Conservation (phyloP, 2,888 invertebrate genomes). For the Netelia virgata region DNA sequence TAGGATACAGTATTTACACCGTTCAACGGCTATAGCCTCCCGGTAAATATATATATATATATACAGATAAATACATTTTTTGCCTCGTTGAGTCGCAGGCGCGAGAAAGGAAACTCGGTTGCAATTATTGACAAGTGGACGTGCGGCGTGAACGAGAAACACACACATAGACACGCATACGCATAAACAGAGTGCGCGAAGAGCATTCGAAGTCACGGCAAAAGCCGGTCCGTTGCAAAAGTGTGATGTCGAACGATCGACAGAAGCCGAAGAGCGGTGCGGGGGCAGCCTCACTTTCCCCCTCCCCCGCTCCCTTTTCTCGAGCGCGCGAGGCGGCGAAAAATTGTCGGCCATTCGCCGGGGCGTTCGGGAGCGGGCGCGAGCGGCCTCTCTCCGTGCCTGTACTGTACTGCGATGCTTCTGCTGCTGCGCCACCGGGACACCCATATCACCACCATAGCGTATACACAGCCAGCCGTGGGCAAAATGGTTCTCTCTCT, state of each 20-base stretch:
- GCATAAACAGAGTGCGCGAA: not conserved
- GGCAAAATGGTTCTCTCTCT: slow-evolving; percentile 24
- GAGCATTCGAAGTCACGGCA: not conserved
- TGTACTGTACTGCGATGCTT: slow-evolving; percentile 25
- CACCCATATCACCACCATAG: slow-evolving; percentile 25
- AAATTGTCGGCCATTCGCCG: slow-evolving; percentile 68
- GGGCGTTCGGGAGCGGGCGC: slow-evolving; percentile 51
- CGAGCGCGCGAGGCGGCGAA: slow-evolving; percentile 46
- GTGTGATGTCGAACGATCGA: not conserved
- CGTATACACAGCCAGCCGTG: slow-evolving; percentile 12
- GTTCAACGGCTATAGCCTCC: too few species aligned
- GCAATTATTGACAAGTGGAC: slow-evolving; percentile 51
- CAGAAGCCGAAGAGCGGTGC: not conserved
- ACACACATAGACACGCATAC: not conserved
- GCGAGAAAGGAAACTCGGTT: slow-evolving; percentile 3
- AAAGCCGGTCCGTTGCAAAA: not conserved
- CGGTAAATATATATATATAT: too few species aligned
- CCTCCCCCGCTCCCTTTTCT: not conserved
- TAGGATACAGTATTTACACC: too few species aligned
- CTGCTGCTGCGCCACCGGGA: slow-evolving; percentile 43
- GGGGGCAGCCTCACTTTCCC: not conserved
- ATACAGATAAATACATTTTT: not conserved
- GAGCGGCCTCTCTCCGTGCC: slow-evolving; percentile 42
- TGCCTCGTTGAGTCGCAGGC: not conserved
- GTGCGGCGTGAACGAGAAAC: not conserved